A percentile compares a stretch with the other conserved stretches of the same genome.
These are phyloP conservation scores for Lontra canadensis DNA, from an alignment of 2,113 vertebrate genomes.

Conservation along the genomic window DNA sequence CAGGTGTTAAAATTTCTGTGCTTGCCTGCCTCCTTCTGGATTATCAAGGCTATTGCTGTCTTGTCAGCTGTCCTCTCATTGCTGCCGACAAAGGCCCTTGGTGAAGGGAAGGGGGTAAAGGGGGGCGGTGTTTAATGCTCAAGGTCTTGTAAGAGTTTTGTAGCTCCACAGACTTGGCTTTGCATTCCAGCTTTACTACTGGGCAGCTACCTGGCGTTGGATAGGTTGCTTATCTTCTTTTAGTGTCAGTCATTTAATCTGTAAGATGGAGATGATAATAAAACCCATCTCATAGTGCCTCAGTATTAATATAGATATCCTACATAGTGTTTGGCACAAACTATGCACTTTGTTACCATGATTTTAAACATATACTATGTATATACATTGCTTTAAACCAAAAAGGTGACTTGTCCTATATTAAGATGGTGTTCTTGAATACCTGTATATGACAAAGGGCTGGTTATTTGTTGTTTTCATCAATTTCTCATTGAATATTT, in stretches of 20 bases:
- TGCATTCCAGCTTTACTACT: background rate
- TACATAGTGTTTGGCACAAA: background rate
- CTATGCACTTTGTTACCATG: background rate
- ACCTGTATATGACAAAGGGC: slow-evolving; percentile 44
- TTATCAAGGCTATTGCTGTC: slow-evolving; percentile 34
- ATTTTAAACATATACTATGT: background rate
- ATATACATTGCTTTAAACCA: slow-evolving; percentile 68
- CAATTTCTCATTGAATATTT: slow-evolving; percentile 56
- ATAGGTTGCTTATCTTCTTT: background rate
- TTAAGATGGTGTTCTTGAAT: slow-evolving; percentile 74
- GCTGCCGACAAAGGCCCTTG: background rate
- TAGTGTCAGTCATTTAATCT: background rate
- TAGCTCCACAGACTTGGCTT: background rate
- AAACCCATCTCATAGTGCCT: background rate
- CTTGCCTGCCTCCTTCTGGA: slow-evolving; percentile 57
- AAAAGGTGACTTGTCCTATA: slow-evolving; percentile 74
- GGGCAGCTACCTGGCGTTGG: background rate
- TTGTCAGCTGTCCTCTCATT: background rate
- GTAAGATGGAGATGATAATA: slow-evolving; percentile 8
- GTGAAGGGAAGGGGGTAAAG: background rate
- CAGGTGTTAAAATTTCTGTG: slow-evolving; percentile 18
- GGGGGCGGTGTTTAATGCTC: no score
- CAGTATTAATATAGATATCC: background rate
- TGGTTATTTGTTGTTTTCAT: slow-evolving; percentile 61
- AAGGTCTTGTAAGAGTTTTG: background rate